These are phyloP conservation scores for Pelecanoides urinatrix DNA, from an alignment of 2,113 vertebrate species.

Conservation along the genomic window DNA sequence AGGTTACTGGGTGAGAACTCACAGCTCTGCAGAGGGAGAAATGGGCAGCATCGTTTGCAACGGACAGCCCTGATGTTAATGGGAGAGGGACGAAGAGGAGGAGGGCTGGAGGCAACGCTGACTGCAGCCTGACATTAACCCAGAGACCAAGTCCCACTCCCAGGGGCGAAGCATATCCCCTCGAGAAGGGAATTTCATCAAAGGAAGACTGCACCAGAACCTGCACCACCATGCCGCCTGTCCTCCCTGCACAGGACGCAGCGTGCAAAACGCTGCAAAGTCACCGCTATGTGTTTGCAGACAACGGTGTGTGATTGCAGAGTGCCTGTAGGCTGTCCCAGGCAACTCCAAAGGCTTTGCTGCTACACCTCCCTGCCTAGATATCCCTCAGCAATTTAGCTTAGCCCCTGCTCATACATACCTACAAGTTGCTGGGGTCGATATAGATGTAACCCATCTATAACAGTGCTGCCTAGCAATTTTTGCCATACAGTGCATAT, in stretches of 20 bases:
- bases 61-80: neutral
- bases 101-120: neutral
- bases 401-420: neutral
- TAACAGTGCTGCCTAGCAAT: neutral
- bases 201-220: neutral
- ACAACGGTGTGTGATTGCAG: neutral
- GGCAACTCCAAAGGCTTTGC: neutral
- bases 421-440: accelerated
- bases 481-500: neutral
- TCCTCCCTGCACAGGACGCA: neutral
- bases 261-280: neutral
- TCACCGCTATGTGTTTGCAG: neutral
- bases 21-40: neutral
- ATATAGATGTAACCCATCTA: neutral
- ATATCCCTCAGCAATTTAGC: neutral
- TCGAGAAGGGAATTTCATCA: neutral
- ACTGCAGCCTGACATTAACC: neutral
- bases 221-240: neutral
- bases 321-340: neutral
- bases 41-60: neutral
- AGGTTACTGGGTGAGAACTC: neutral
- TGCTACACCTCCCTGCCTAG: neutral
- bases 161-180: neutral
- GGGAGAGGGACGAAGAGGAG: neutral
- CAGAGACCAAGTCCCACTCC: neutral